A percentile compares a stretch with the other conserved stretches of the same genome.
Conservation (phyloP, 2,888 invertebrate genomes). For the Chouioia cunea region DNA sequence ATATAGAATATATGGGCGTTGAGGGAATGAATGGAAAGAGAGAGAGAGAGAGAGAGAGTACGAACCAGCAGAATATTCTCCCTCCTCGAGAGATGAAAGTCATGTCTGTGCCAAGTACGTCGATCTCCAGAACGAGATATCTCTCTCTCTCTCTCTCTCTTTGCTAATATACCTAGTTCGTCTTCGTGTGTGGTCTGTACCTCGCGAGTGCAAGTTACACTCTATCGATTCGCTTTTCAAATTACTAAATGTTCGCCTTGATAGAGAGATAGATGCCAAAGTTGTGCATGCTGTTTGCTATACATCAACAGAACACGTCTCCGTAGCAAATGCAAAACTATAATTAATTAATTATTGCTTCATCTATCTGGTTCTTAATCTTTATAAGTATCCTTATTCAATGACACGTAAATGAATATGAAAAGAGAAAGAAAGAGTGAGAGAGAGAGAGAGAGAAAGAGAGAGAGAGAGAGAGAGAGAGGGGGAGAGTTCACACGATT, state of each 20-base stretch:
- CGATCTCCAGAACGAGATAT: constrained; percentile 46
- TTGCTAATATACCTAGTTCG: constrained; percentile 27
- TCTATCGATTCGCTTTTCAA: constrained; percentile 39
- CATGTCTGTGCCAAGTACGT: constrained; percentile 39
- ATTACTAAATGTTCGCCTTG: constrained; percentile 9
- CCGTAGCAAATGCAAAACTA: no score
- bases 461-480: no score
- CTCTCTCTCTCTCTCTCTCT: background rate
- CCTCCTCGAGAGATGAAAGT: constrained; percentile 45
- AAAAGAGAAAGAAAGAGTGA: no score
- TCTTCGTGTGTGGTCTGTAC: background rate
- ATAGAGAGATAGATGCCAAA: no score
- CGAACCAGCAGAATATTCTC: constrained; percentile 34
- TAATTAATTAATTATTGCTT: no score
- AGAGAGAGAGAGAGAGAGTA: constrained; percentile 33
- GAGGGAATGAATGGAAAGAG: constrained; percentile 32
- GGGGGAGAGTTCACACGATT: no score
- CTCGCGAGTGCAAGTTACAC: background rate
- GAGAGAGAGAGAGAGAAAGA: no score
- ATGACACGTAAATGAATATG: no score
- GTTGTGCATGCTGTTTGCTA: no score
- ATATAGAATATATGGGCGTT: constrained; percentile 36
- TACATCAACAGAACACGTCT: no score
- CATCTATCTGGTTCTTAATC: no score
- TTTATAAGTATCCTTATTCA: no score